Base-by-base conservation (phyloP, 2,113 vertebrate species). In the Apeltes quadracus region DNA sequence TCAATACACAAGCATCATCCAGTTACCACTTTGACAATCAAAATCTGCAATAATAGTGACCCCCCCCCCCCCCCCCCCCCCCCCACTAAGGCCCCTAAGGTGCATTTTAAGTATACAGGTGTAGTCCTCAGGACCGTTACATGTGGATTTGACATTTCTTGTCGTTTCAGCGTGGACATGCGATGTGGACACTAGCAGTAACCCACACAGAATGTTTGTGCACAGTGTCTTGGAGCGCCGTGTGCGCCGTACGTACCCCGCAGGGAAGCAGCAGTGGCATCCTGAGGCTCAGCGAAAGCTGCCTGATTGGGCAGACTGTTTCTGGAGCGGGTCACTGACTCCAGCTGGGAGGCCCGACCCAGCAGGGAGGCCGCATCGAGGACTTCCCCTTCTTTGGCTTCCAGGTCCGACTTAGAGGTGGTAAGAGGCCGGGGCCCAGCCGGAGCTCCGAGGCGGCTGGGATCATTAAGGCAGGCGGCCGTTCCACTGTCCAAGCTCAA, bases 351-450 rank as follows among this genome's bases (percentile, higher is more conserved):
- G 90, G 98, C 97, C 76, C 98, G 94, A 75, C 98, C 98, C 91
- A 99, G 89, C 66, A 99, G 93, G 71, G 96, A 98, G 2, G 96
- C 95, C 48, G 98, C 96, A 78, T 99, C 98, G 90, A 99, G 94
- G 84, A 99, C 96, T 93, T 99, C 98, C 88, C 98, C 98, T 92
- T 99, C 98, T 96, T 99, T 99, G 95, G 97, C 97, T 94, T 99
- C 98, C 77, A 99, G 93, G 91, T 99, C 97, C 13, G 98, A 99
- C 87, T 99, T 99, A 82, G 98, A 98, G 90, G 97, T 98, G 88
- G 97, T 99, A 86, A 99, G 94, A 67, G 96, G 95, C 69, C 96
- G 95, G 29, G 94, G 93, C 68, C 92, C 95, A 55, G 94, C 91
- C 4, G 96, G 97, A 53, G 96, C 94, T 87, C 95, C 95, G 23